phyloP scores from a whole-genome alignment of 2,888 invertebrate genomes.

The Sphinx pinastri region DNA sequence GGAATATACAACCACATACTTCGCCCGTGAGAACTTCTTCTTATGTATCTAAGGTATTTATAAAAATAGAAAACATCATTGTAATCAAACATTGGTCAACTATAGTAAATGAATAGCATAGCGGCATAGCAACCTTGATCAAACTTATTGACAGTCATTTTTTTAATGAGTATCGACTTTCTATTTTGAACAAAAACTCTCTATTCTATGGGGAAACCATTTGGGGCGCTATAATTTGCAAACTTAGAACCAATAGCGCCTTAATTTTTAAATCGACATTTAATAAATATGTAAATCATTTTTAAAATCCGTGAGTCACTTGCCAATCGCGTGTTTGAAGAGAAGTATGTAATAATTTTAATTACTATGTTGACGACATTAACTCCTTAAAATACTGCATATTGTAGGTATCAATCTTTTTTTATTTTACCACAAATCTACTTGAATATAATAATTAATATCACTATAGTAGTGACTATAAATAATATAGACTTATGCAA shows the following conservation, averaged over 20 bases:
- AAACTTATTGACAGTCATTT: background rate
- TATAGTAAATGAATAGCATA: too few species aligned
- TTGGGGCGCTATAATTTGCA: background rate
- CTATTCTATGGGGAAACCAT: background rate
- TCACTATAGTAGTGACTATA: too few species aligned
- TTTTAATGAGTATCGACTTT: background rate
- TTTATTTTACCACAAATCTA: too few species aligned
- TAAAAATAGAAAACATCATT: background rate
- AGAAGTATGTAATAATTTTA: constrained; percentile 2
- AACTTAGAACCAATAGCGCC: background rate
- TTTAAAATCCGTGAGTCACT: constrained; percentile 2
- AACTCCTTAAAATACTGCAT: background rate
- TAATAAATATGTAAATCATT: constrained; percentile 11
- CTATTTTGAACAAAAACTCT: constrained; percentile 2
- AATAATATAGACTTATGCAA: too few species aligned
- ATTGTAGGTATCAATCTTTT: background rate
- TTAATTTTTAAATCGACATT: background rate
- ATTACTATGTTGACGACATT: background rate
- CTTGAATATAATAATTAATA: too few species aligned
- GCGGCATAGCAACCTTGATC: background rate
- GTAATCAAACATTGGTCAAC: background rate
- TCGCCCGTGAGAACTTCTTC: constrained; percentile 14
- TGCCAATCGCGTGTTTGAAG: constrained; percentile 9
- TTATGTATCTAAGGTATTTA: background rate
- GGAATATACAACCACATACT: constrained; percentile 14